Evolutionary conservation across 2,113 vertebrate species (phyloP).

Genomic region (Neotoma lepida): DNA sequence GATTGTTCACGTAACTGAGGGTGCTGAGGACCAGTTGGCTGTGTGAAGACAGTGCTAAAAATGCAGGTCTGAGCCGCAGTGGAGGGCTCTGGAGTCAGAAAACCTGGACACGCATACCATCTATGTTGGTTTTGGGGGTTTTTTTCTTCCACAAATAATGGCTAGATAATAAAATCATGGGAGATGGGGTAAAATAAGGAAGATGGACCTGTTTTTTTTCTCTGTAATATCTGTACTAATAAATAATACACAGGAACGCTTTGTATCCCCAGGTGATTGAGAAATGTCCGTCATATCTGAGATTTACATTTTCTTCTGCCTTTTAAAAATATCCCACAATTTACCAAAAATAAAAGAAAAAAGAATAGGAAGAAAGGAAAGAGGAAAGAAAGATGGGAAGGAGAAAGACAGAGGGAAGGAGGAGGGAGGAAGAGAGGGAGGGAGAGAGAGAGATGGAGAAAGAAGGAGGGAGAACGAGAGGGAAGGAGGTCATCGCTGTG

Average conservation of each 20-base stretch:
- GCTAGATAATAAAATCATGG: neutral
- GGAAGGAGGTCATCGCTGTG: neutral
- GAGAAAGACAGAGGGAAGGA: neutral
- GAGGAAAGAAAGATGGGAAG: neutral
- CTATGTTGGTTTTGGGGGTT: neutral
- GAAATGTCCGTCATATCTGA: neutral
- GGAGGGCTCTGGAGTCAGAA: neutral
- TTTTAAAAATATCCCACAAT: neutral
- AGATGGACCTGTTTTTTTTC: neutral
- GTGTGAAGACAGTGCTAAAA: neutral
- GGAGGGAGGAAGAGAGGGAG: neutral
- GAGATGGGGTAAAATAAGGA: neutral
- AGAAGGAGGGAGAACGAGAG: too few relatives aligned
- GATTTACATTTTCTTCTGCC: neutral
- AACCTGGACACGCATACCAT: fast-evolving
- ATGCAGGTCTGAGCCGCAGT: neutral
- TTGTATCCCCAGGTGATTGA: neutral
- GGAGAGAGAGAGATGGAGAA: neutral
- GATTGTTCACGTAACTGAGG: neutral
- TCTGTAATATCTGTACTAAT: neutral
- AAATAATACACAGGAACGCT: neutral
- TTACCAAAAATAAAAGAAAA: neutral
- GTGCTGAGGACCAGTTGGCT: fast-evolving
- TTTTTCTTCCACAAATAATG: neutral
- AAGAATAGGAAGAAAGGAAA: neutral